phyloP scores from a whole-genome alignment of 2,888 invertebrate species.

The Corbicula japonica region DNA sequence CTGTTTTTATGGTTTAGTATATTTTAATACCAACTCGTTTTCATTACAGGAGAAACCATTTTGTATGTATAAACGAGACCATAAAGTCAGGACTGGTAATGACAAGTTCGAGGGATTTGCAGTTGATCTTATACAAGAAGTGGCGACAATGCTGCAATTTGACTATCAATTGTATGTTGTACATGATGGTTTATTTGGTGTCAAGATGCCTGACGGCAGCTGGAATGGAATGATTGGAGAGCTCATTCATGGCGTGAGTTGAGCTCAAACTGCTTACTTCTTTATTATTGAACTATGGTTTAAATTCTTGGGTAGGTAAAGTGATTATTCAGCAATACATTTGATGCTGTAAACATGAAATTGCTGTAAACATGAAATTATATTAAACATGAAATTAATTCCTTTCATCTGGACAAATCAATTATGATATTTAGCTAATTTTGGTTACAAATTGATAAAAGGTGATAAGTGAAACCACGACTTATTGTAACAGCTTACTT shows the following conservation, averaged over 20 bases:
- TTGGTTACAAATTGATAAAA: too few relatives aligned
- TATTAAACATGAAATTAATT: neutral
- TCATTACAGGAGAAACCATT: slow-evolving; percentile 80
- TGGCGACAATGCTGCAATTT: slow-evolving; percentile 80
- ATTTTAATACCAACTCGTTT: too few relatives aligned
- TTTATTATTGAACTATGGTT: neutral
- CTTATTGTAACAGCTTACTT: too few relatives aligned
- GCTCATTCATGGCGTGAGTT: slow-evolving; percentile 82
- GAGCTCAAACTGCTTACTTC: too few relatives aligned
- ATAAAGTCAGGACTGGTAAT: slow-evolving; percentile 75
- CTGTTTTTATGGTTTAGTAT: too few relatives aligned
- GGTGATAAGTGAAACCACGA: too few relatives aligned
- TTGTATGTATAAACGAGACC: slow-evolving; percentile 80
- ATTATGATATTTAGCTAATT: too few relatives aligned
- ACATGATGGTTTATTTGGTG: slow-evolving; percentile 83
- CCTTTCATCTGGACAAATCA: too few relatives aligned
- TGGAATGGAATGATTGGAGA: slow-evolving; percentile 86
- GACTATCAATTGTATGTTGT: slow-evolving; percentile 83
- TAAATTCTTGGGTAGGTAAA: neutral
- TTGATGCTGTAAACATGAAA: neutral
- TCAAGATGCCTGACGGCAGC: slow-evolving; percentile 71
- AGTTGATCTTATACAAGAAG: slow-evolving; percentile 82
- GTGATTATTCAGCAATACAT: neutral
- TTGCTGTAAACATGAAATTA: neutral
- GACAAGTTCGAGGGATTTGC: slow-evolving; percentile 83